These are phyloP conservation scores for Melinopterus prodromus DNA, from an alignment of 2,888 invertebrate genomes.

Conservation along the genomic window DNA sequence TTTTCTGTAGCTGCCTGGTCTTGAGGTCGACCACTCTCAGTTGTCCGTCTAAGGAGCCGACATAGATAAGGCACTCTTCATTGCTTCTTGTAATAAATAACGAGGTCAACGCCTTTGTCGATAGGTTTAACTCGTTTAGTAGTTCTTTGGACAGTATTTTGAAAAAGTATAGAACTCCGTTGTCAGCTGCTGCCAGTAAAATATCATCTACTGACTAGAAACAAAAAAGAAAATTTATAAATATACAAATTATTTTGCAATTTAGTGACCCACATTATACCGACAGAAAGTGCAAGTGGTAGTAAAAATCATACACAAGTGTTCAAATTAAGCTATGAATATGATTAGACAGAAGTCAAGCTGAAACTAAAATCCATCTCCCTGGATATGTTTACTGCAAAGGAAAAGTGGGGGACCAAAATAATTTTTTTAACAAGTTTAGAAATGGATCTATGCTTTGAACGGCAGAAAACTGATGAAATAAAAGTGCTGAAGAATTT, in stretches of 20 bases:
- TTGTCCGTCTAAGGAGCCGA: constrained; percentile 70
- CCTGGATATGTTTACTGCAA: too few relatives aligned
- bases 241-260: neutral
- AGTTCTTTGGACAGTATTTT: constrained; percentile 64
- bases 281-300: too few relatives aligned
- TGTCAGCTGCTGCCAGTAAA: constrained; percentile 70
- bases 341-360: too few relatives aligned
- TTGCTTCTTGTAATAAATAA: constrained; percentile 59
- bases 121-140: constrained; percentile 66
- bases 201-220: constrained; percentile 66
- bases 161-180: constrained; percentile 71
- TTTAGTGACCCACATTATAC: too few relatives aligned
- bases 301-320: too few relatives aligned
- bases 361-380: too few relatives aligned
- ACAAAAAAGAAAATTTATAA: constrained; percentile 49
- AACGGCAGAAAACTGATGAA: too few relatives aligned
- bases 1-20: constrained; percentile 64
- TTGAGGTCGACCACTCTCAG: constrained; percentile 69
- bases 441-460: too few relatives aligned
- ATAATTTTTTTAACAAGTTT: too few relatives aligned
- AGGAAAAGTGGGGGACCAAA: too few relatives aligned
- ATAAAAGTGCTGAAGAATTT: too few relatives aligned
- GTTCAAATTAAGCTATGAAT: too few relatives aligned
- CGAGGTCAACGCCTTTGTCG: constrained; percentile 69
- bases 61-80: constrained; percentile 59